These are phyloP conservation scores for Myotis pilosus DNA, from an alignment of 2,797 vertebrate genomes.

Conservation along the genomic window DNA sequence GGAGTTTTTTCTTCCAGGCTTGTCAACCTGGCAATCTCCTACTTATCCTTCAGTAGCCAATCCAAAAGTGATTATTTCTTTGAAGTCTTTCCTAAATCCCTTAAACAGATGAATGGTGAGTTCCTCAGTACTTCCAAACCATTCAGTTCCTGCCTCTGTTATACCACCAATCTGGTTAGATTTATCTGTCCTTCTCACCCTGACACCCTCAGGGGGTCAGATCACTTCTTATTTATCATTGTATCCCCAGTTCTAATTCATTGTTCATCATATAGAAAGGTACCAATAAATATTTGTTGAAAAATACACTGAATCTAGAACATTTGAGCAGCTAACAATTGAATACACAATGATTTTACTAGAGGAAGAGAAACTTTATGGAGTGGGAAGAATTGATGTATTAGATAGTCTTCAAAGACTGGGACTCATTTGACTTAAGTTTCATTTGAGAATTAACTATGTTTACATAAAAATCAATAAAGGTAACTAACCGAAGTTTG, in stretches of 20 bases:
- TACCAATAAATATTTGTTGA: conserved; percentile 27
- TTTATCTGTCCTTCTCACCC: conserved; percentile 22
- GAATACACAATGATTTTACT: conserved; percentile 35
- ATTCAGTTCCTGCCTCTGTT: conserved; percentile 6
- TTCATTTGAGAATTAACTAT: conserved; percentile 55
- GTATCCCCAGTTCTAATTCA: not conserved
- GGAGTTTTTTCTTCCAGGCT: not conserved
- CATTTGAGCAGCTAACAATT: not conserved
- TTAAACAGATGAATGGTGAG: not conserved
- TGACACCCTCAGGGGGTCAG: not conserved
- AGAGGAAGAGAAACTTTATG: not conserved
- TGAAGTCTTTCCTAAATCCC: conserved; percentile 7
- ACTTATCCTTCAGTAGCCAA: conserved; percentile 1
- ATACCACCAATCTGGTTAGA: not conserved
- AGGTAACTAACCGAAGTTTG: conserved; percentile 2
- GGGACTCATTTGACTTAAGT: not conserved
- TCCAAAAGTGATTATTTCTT: conserved; percentile 32
- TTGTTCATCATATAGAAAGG: not conserved
- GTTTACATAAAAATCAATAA: conserved; percentile 40
- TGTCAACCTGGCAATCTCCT: conserved; percentile 26
- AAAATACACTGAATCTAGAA: conserved; percentile 27
- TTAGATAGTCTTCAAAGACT: conserved; percentile 18
- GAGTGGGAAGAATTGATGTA: conserved; percentile 14
- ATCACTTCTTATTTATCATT: not conserved
- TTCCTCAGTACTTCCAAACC: not conserved